Evolutionary conservation across 2,113 vertebrate species (phyloP), one percentile per base, ranked within the genome.

Genomic region (Atherinomorus stipes): DNA sequence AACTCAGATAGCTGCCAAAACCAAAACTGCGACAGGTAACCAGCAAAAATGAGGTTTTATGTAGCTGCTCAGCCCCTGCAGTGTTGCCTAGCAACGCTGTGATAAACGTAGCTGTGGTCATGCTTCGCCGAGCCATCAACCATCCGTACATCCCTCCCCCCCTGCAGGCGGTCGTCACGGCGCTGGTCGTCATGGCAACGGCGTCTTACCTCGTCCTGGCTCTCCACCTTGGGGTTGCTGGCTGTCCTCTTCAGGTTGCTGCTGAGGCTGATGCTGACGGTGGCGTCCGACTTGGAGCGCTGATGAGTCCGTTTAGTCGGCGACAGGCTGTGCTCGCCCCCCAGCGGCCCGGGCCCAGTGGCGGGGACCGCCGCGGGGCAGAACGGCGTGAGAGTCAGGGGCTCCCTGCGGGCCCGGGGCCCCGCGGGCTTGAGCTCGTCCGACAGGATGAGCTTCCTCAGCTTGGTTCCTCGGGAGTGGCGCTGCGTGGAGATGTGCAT

Each of bases 401-500:
- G 81, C 68, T 97, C 95, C 60, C 95, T 88, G 81, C 91, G 95
- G 4, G 82, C 81, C 6, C 94, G 90, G 3, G 92, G 84, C 13
- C 86, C 88, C 0, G 95, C 92, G 0, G 97, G 97, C 71, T 97
- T 97, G 19, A 99, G 92, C 89, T 99, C 97, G 0, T 99, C 98
- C 0, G 97, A 98, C 23, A 99, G 94, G 93, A 99, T 99, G 45
- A 99, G 89, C 19, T 95, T 93, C 49, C 97, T 94, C 0, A 99
- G 94, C 64, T 98, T 99, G 91, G 97, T 96, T 57, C 97, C 97
- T 0, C 97, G 87, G 0, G 97, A 99, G 86, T 99, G 95, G 1
- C 96, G 95, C 87, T 99, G 97, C 0, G 97, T 95, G 89, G 97
- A 98, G 91, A 98, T 98, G 95, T 98, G 97, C 97, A 98, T 98